Evolutionary conservation across 1,140 invertebrate genomes (phyloP).

Genomic region (Formica selysi): DNA sequence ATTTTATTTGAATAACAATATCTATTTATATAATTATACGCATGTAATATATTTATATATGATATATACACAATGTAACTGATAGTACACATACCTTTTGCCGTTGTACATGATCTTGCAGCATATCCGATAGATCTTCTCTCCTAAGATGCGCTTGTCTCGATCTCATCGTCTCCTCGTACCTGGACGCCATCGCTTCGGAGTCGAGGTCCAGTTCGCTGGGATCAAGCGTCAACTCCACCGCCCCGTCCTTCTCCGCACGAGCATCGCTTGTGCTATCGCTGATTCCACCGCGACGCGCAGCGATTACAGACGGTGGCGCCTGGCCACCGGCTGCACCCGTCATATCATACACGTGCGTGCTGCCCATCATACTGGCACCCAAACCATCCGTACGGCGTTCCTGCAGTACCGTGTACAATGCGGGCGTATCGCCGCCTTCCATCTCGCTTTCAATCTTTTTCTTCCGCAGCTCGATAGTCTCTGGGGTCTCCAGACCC

Average conservation of each 20-base stretch:
- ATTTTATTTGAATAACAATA: conserved; percentile 42
- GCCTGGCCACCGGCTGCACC: conserved; percentile 88
- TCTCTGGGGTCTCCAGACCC: conserved; percentile 99
- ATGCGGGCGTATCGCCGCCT: conserved; percentile 95
- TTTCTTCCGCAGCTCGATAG: conserved; percentile 98
- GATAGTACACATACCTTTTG: conserved; percentile 90
- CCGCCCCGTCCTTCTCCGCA: conserved; percentile 89
- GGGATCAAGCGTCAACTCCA: conserved; percentile 98
- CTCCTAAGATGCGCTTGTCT: conserved; percentile 95
- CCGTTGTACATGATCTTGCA: conserved; percentile 98
- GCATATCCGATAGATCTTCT: conserved; percentile 99
- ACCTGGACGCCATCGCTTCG: conserved; percentile 97
- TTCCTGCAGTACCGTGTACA: conserved; percentile 98
- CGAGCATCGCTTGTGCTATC: conserved; percentile 80
- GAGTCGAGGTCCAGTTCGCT: conserved; percentile 98
- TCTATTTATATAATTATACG: conserved; percentile 23
- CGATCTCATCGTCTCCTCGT: conserved; percentile 98
- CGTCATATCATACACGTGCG: conserved; percentile 97
- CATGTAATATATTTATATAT: conserved; percentile 13
- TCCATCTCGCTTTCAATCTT: conserved; percentile 99
- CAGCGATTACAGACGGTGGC: conserved; percentile 86
- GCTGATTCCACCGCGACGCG: conserved; percentile 79
- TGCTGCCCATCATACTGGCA: conserved; percentile 99
- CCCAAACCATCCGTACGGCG: conserved; percentile 96
- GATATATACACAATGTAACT: neutral